These are phyloP conservation scores for Tympanoctomys barrerae DNA, from an alignment of 2,797 vertebrate genomes.

Conservation along the genomic window DNA sequence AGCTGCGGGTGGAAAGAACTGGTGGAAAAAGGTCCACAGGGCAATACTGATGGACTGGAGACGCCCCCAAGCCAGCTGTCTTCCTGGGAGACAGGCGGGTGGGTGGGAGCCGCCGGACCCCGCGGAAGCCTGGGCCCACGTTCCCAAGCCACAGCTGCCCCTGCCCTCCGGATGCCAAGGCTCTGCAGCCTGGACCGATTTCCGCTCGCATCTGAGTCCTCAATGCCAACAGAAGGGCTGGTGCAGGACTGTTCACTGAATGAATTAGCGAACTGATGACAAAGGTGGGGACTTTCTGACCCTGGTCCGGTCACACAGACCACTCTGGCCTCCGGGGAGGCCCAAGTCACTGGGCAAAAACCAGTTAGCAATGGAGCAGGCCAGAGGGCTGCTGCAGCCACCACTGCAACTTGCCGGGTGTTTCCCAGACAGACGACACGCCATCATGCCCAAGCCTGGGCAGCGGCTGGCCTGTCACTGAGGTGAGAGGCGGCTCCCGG, in stretches of 20 bases:
- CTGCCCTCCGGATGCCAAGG: accelerated
- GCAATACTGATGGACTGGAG: not conserved
- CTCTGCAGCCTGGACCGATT: too few species aligned
- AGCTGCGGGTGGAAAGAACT: not conserved
- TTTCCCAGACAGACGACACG: constrained; percentile 62
- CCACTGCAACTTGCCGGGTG: not conserved
- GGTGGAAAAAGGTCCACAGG: not conserved
- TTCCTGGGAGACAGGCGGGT: too few species aligned
- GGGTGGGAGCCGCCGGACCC: accelerated
- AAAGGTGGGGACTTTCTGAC: not conserved
- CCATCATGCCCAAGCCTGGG: constrained; percentile 49
- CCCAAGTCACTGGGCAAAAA: not conserved
- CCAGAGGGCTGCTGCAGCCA: constrained; percentile 51
- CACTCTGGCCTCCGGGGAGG: not conserved
- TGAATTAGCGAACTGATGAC: not conserved
- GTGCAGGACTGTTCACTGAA: not conserved
- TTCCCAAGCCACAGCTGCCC: not conserved
- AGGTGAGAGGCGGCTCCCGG: constrained; percentile 70
- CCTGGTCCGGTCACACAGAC: not conserved
- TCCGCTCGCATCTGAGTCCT: not conserved
- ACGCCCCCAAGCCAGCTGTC: not conserved
- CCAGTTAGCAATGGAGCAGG: constrained; percentile 28
- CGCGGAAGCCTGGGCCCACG: accelerated
- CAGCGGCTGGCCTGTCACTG: constrained; percentile 35
- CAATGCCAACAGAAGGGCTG: not conserved